These are phyloP conservation scores for Aleadryas rufinucha DNA, from an alignment of 2,113 vertebrate species.

Conservation along the genomic window DNA sequence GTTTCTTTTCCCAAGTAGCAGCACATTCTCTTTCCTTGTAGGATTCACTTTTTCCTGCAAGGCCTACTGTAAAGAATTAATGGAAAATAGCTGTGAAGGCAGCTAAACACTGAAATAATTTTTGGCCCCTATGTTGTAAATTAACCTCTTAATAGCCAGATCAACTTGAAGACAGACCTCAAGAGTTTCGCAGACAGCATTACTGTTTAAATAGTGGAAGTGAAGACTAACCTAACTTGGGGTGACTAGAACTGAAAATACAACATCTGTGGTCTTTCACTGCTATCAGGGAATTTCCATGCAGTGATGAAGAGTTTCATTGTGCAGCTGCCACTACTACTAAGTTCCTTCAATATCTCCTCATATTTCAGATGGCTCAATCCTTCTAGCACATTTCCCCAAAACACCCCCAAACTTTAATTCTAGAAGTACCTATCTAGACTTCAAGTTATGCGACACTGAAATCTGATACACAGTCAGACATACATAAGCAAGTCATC, in stretches of 20 bases:
- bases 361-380: not conserved
- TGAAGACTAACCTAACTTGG: not conserved
- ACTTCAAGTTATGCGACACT: not conserved
- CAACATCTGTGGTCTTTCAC: not conserved
- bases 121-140: not conserved
- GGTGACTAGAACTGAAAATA: not conserved
- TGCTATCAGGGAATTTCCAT: not conserved
- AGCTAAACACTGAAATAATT: not conserved
- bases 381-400: not conserved
- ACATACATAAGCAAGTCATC: not conserved
- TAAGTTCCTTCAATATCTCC: not conserved
- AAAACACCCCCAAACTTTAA: not conserved
- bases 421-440: not conserved
- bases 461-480: not conserved
- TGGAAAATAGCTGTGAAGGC: not conserved
- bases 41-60: not conserved
- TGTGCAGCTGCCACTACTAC: not conserved
- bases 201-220: not conserved
- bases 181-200: not conserved
- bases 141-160: not conserved
- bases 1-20: constrained; percentile 83
- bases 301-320: not conserved
- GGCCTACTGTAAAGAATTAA: not conserved
- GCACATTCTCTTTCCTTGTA: constrained; percentile 73
- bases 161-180: not conserved